Conservation (phyloP, 1,140 invertebrate genomes). For the Cephus cinctus region DNA sequence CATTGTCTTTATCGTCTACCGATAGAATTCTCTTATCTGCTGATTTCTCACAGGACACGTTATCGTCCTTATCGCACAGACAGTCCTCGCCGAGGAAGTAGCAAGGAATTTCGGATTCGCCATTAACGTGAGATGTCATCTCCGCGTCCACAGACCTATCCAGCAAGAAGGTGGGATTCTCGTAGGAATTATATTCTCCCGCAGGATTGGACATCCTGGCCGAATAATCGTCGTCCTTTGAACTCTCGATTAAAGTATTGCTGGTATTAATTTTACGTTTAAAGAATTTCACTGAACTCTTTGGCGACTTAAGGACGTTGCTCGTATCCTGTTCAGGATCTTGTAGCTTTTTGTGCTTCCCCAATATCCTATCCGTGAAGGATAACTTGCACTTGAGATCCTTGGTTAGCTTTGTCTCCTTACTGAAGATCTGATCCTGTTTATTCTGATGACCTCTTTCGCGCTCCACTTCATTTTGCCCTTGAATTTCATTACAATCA, state of each 20-base stretch:
- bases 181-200: slow-evolving; percentile 37
- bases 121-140: too few species aligned
- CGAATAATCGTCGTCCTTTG: neutral
- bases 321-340: too few species aligned
- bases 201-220: neutral
- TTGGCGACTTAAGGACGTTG: slow-evolving; percentile 11
- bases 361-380: slow-evolving; percentile 28
- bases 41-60: too few species aligned
- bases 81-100: too few species aligned
- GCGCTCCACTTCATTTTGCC: neutral
- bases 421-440: neutral
- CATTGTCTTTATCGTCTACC: too few species aligned
- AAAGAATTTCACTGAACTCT: neutral
- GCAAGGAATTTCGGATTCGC: too few species aligned
- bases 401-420: slow-evolving; percentile 19
- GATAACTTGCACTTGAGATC: slow-evolving; percentile 38
- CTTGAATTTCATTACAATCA: too few species aligned
- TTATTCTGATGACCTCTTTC: neutral
- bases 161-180: slow-evolving; percentile 48
- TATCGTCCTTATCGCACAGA: too few species aligned
- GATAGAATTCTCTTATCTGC: too few species aligned
- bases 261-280: neutral
- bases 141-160: slow-evolving; percentile 48
- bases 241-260: neutral
- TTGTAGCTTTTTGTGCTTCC: slow-evolving; percentile 23